phyloP scores from a whole-genome alignment of 2,888 invertebrate species.

The Polyommatus icarus region DNA sequence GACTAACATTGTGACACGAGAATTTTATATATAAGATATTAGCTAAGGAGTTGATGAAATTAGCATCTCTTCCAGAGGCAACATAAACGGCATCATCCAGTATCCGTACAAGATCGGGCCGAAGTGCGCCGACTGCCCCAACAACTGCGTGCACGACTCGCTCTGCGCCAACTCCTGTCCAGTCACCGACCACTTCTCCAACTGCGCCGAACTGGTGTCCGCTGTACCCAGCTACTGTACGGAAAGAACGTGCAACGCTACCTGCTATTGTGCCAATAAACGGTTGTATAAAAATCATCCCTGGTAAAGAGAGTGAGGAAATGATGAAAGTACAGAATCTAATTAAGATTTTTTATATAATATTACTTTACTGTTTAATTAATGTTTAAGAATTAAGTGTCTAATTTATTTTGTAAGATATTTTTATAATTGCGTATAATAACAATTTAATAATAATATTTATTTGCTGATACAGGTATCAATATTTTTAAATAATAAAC shows the following conservation, averaged over 20 bases:
- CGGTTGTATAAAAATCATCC: constrained; percentile 58
- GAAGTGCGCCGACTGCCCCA: constrained; percentile 84
- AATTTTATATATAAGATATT: too few species aligned
- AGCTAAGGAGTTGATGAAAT: too few species aligned
- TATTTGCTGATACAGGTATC: too few species aligned
- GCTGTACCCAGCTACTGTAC: constrained; percentile 56
- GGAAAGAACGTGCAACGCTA: constrained; percentile 85
- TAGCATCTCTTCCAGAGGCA: constrained; percentile 81
- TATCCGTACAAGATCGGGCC: constrained; percentile 84
- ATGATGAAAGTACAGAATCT: not conserved
- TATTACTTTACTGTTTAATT: not conserved
- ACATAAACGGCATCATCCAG: constrained; percentile 81
- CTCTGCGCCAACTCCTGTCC: constrained; percentile 88
- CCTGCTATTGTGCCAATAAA: constrained; percentile 84
- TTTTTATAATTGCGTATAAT: too few species aligned
- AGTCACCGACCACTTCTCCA: constrained; percentile 85
- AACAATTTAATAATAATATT: not conserved
- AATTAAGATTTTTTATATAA: not conserved
- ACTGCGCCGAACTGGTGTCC: constrained; percentile 83
- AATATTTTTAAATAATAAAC: too few species aligned
- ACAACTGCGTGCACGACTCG: constrained; percentile 81
- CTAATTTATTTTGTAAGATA: not conserved
- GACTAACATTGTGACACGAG: too few species aligned
- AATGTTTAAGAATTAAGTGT: constrained; percentile 12
- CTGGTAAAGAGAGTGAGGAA: constrained; percentile 42